These are phyloP conservation scores for Netelia inedita DNA, from an alignment of 2,888 invertebrate species.

Conservation along the genomic window DNA sequence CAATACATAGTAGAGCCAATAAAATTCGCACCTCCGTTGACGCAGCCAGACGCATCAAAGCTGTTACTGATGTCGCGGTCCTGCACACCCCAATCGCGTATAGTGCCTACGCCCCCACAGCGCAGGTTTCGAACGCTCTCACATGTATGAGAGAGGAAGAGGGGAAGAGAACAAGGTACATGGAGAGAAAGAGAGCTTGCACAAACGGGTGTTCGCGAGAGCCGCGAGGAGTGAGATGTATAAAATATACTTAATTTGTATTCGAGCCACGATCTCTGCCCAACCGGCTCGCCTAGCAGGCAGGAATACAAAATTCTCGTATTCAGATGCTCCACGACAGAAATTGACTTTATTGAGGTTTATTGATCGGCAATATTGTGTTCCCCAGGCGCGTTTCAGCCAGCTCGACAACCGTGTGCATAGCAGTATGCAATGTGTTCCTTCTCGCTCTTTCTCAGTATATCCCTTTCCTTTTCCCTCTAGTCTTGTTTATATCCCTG, in stretches of 20 bases:
- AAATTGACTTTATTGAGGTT: conserved; percentile 85
- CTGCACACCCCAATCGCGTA: conserved; percentile 16
- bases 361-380: conserved; percentile 85
- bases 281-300: conserved; percentile 79
- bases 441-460: neutral
- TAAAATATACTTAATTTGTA: conserved; percentile 83
- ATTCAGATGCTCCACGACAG: conserved; percentile 84
- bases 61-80: conserved; percentile 40
- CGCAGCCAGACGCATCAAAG: conserved; percentile 40
- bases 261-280: conserved; percentile 82
- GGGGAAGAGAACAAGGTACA: conserved; percentile 8
- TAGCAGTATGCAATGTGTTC: neutral
- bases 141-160: conserved; percentile 15
- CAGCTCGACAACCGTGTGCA: conserved; percentile 35
- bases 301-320: conserved; percentile 84
- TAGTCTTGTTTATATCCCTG: conserved; percentile 16
- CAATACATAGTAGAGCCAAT: conserved; percentile 15
- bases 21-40: conserved; percentile 39
- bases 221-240: conserved; percentile 63
- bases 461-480: conserved; percentile 4
- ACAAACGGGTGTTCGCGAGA: conserved; percentile 40
- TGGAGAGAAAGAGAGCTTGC: conserved; percentile 35
- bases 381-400: conserved; percentile 60
- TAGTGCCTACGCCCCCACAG: conserved; percentile 10
- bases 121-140: conserved; percentile 8